Evolutionary conservation across 2,888 invertebrate species (phyloP).

Genomic region (Tanytarsus gracilentus): DNA sequence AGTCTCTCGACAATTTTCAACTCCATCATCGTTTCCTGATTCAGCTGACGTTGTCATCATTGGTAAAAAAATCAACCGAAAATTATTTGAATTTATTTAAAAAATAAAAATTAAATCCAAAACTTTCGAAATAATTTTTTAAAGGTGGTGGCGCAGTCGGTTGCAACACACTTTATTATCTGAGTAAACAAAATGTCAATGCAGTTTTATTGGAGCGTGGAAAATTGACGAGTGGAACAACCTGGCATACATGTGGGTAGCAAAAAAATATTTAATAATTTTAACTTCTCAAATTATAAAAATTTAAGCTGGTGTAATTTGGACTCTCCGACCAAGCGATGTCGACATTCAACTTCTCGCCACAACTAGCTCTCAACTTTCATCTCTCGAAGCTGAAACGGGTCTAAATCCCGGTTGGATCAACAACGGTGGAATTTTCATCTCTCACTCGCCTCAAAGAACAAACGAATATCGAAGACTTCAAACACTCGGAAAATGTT

Average conservation of each 20-base stretch:
- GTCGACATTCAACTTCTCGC: slow-evolving; percentile 70
- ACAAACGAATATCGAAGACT: slow-evolving; percentile 70
- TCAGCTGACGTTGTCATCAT: too few species aligned
- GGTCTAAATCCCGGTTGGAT: slow-evolving; percentile 78
- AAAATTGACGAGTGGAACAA: slow-evolving; percentile 64
- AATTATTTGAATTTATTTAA: too few species aligned
- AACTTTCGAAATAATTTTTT: too few species aligned
- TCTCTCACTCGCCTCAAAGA: slow-evolving; percentile 56
- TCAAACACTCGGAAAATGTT: slow-evolving; percentile 67
- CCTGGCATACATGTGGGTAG: slow-evolving; percentile 38
- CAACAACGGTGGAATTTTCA: slow-evolving; percentile 83
- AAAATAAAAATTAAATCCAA: too few species aligned
- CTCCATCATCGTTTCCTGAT: too few species aligned
- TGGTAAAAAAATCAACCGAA: too few species aligned
- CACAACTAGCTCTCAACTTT: slow-evolving; percentile 60
- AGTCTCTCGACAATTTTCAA: too few species aligned
- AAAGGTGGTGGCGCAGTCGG: slow-evolving; percentile 82
- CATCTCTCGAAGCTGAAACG: slow-evolving; percentile 64
- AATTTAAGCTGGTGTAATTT: slow-evolving; percentile 56
- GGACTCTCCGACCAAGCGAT: slow-evolving; percentile 77
- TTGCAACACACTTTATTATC: slow-evolving; percentile 74
- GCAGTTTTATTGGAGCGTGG: slow-evolving; percentile 70
- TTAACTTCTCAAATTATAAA: too few species aligned
- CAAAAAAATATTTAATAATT: too few species aligned
- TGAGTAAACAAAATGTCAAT: slow-evolving; percentile 64